Conservation (phyloP, 2,797 vertebrate genomes). For the Malurus leucopterus region DNA sequence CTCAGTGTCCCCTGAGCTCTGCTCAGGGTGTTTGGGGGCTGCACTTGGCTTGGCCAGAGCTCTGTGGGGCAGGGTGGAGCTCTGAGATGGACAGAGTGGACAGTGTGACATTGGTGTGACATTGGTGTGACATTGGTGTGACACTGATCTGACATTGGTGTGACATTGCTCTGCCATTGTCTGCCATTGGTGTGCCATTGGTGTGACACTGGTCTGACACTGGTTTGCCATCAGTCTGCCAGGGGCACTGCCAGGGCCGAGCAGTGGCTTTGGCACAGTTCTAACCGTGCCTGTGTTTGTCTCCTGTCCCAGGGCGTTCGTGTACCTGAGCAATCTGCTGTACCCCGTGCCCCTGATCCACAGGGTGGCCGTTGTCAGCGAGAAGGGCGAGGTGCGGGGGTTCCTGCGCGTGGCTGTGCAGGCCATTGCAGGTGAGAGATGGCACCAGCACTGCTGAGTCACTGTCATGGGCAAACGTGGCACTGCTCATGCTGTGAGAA, state of each 20-base stretch:
- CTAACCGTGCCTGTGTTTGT: slow-evolving; percentile 19
- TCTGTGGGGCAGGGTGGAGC: not conserved
- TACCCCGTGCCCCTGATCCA: slow-evolving; percentile 96
- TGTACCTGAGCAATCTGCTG: slow-evolving; percentile 97
- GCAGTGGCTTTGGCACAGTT: not conserved
- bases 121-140: no score
- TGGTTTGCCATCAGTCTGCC: no score
- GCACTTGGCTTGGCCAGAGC: not conserved
- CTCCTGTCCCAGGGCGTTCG: slow-evolving; percentile 85
- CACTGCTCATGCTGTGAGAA: not conserved
- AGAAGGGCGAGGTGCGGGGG: slow-evolving; percentile 94
- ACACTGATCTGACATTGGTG: no score
- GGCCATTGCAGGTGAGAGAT: slow-evolving; percentile 90
- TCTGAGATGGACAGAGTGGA: no score
- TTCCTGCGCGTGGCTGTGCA: slow-evolving; percentile 96
- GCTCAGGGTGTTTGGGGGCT: not conserved
- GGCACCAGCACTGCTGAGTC: no score
- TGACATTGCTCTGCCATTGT: no score
- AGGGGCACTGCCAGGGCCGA: no score
- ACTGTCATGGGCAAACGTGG: no score
- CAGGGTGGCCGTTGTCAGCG: slow-evolving; percentile 92
- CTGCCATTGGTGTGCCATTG: no score
- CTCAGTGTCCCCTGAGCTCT: not conserved
- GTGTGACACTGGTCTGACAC: no score
- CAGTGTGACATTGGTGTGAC: no score